phyloP scores from a whole-genome alignment of 2,797 vertebrate genomes.

The Gymnopithys bicolor region DNA sequence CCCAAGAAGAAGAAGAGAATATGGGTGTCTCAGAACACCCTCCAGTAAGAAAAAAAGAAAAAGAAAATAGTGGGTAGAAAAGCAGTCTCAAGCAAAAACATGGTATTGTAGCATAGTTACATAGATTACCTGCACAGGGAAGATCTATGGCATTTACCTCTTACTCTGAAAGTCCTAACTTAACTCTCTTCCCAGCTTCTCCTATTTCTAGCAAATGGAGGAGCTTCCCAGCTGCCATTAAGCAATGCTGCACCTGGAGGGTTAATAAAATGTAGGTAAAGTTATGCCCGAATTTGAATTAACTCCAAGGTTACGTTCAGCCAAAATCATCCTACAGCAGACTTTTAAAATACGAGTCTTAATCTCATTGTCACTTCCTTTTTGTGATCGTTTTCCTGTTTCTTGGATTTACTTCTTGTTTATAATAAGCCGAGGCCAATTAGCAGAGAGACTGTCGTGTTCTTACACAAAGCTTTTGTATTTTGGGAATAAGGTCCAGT shows the following conservation, averaged over 20 bases:
- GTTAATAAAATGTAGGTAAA: not conserved
- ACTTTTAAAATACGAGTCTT: not conserved
- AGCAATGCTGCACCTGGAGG: not conserved
- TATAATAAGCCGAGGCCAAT: not conserved
- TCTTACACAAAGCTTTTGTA: slow-evolving; percentile 5
- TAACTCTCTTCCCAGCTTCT: not conserved
- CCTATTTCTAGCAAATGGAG: not conserved
- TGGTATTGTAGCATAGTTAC: not conserved
- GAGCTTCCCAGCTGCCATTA: not conserved
- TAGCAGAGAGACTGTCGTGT: not conserved
- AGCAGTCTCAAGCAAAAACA: not conserved
- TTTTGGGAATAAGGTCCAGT: not conserved
- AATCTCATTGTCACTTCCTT: not conserved
- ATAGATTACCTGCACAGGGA: not conserved
- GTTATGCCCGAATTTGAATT: not conserved
- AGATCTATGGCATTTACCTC: not conserved
- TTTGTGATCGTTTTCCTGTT: not conserved
- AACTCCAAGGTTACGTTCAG: not conserved
- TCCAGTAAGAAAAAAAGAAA: not conserved
- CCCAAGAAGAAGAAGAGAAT: not conserved
- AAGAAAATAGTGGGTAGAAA: not conserved
- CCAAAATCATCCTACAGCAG: not conserved
- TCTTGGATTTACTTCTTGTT: not conserved
- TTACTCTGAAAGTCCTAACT: not conserved
- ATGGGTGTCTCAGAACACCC: not conserved